Conservation (phyloP, 2,888 invertebrate species). For the Holacanthella duospinosa region DNA sequence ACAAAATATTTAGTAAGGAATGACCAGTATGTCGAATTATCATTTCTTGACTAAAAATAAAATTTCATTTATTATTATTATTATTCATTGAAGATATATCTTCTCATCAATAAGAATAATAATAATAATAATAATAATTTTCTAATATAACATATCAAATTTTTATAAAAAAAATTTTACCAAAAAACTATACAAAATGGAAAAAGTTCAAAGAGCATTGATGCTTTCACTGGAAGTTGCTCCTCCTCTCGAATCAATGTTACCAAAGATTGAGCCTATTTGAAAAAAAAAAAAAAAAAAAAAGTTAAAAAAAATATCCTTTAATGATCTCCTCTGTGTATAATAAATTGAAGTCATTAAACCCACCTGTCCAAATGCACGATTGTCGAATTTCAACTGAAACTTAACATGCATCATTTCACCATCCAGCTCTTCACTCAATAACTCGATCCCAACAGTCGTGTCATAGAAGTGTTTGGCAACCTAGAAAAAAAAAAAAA, state of each 20-base stretch:
- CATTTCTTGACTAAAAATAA: constrained; percentile 62
- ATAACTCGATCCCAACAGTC: constrained; percentile 80
- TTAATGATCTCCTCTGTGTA: not conserved
- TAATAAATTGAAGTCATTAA: too few species aligned
- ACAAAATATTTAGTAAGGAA: constrained; percentile 76
- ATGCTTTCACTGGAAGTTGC: constrained; percentile 75
- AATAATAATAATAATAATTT: too few species aligned
- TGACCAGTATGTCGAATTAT: constrained; percentile 79
- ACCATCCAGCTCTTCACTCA: constrained; percentile 73
- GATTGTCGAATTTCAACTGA: constrained; percentile 86
- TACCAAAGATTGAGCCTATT: constrained; percentile 41
- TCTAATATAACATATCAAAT: too few species aligned
- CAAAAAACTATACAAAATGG: constrained; percentile 96
- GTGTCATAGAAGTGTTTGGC: constrained; percentile 89
- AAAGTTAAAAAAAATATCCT: too few species aligned
- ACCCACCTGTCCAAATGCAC: constrained; percentile 63
- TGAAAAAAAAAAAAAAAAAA: constrained; percentile 3
- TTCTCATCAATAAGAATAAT: not conserved
- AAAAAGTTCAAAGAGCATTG: constrained; percentile 88
- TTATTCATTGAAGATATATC: too few species aligned
- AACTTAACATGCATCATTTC: constrained; percentile 90
- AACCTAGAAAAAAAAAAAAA: constrained; percentile 49
- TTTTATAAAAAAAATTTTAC: constrained; percentile 46
- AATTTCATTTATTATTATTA: too few species aligned
- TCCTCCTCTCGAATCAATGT: constrained; percentile 80